phyloP scores from a whole-genome alignment of 2,113 vertebrate genomes.

The Tiliqua scincoides region DNA sequence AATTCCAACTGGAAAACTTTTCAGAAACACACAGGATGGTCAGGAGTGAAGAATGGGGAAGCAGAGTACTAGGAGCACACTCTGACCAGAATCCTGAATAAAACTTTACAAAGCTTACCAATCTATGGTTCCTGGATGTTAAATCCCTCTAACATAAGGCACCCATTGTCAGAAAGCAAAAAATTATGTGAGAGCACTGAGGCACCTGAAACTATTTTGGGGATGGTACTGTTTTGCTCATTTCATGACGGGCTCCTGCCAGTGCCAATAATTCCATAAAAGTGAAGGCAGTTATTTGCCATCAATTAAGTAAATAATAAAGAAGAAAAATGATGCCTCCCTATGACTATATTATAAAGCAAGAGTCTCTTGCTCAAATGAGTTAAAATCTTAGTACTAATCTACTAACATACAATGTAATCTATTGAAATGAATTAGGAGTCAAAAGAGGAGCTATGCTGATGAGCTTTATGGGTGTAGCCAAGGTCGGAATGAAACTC shows the following conservation, averaged over 20 bases:
- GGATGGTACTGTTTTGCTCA: not conserved
- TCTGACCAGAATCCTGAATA: not conserved
- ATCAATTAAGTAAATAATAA: not conserved
- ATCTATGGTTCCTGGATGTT: not conserved
- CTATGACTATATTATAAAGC: not conserved
- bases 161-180: not conserved
- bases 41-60: not conserved
- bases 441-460: not conserved
- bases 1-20: not conserved
- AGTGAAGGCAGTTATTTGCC: not conserved
- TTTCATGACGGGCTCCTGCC: not conserved
- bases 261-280: not conserved
- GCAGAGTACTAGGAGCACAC: not conserved
- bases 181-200: not conserved
- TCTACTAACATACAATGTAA: not conserved
- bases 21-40: not conserved
- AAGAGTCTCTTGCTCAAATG: not conserved
- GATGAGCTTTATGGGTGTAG: slow-evolving; percentile 1
- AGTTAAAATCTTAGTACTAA: not conserved
- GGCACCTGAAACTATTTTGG: not conserved
- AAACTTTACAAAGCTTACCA: not conserved
- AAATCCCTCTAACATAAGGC: not conserved
- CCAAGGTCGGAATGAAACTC: not conserved
- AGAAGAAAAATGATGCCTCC: not conserved
- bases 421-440: not conserved